phyloP scores from a whole-genome alignment of 2,113 vertebrate species.

The Suncus etruscus region DNA sequence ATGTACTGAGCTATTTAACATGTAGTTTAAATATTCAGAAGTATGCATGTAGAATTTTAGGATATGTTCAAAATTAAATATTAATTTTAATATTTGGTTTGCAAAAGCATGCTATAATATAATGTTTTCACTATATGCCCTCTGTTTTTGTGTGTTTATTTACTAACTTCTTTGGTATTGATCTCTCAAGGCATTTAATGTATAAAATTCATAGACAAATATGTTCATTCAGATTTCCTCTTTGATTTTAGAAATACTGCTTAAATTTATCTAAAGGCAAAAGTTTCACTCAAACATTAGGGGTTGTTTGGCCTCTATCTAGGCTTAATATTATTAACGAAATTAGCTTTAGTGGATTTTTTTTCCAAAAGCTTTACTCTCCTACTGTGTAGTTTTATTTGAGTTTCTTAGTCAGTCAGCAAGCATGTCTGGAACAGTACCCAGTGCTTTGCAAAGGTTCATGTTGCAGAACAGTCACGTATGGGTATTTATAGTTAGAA shows the following conservation, averaged over 20 bases:
- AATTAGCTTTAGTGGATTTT: conserved; percentile 78
- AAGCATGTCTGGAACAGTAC: conserved; percentile 80
- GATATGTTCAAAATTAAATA: conserved; percentile 91
- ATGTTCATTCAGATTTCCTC: conserved; percentile 46
- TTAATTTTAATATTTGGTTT: conserved; percentile 88
- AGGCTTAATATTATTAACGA: conserved; percentile 83
- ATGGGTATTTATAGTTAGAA: conserved; percentile 88
- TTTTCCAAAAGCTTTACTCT: conserved; percentile 80
- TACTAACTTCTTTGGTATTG: conserved; percentile 73
- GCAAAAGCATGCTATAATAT: conserved; percentile 90
- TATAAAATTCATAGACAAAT: conserved; percentile 69
- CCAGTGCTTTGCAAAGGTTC: conserved; percentile 87
- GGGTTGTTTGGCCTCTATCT: conserved; percentile 62
- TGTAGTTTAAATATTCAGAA: conserved; percentile 89
- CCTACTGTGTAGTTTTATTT: conserved; percentile 87
- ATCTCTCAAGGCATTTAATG: conserved; percentile 25
- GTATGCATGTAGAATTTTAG: conserved; percentile 93
- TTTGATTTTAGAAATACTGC: conserved; percentile 47
- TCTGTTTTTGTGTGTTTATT: conserved; percentile 88
- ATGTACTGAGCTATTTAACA: conserved; percentile 91
- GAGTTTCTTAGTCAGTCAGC: conserved; percentile 83
- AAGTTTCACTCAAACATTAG: conserved; percentile 59
- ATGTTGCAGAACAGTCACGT: conserved; percentile 90
- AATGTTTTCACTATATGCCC: conserved; percentile 86
- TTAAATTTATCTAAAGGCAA: conserved; percentile 58